These are phyloP conservation scores for Acanthosepion esculentum DNA, from an alignment of 2,888 invertebrate species.

Conservation along the genomic window DNA sequence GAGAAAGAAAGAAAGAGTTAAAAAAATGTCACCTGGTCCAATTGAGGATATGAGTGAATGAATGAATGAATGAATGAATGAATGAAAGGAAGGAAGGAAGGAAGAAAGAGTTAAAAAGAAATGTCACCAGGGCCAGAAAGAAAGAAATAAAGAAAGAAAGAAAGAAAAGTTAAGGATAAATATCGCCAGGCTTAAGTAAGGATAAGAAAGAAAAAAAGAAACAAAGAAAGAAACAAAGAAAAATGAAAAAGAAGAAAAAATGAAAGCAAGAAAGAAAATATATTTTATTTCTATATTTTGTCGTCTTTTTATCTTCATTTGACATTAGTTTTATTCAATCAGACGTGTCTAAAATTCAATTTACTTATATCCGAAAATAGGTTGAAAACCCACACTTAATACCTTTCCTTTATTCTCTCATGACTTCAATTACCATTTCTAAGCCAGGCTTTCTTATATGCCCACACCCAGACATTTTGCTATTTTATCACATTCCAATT, in stretches of 20 bases:
- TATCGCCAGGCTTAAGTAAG: too few species aligned
- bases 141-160: too few species aligned
- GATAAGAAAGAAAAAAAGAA: too few species aligned
- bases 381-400: not conserved
- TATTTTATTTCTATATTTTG: not conserved
- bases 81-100: too few species aligned
- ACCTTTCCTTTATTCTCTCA: not conserved
- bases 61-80: too few species aligned
- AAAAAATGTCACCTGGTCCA: too few species aligned
- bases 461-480: not conserved
- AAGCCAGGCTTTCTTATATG: not conserved
- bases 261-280: not conserved
- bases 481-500: not conserved
- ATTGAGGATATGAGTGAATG: too few species aligned
- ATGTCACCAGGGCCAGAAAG: too few species aligned
- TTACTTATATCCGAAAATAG: conserved; percentile 33
- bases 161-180: too few species aligned
- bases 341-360: not conserved
- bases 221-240: too few species aligned
- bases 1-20: too few species aligned
- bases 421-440: not conserved
- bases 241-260: not conserved
- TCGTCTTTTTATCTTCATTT: not conserved
- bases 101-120: too few species aligned
- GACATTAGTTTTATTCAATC: not conserved